These are phyloP conservation scores for Apodemia duryi DNA, from an alignment of 2,888 invertebrate genomes.

Conservation along the genomic window DNA sequence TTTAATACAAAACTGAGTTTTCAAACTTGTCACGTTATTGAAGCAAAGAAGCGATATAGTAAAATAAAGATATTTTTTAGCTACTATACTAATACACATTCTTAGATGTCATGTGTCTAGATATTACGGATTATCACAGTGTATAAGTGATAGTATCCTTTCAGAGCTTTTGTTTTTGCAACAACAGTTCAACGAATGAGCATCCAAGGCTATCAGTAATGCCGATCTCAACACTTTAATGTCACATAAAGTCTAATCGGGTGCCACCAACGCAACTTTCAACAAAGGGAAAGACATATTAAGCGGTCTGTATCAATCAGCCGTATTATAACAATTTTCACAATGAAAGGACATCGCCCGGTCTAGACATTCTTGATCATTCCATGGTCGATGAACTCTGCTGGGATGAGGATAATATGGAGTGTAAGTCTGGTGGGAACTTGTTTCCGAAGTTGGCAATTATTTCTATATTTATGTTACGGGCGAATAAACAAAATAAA, in stretches of 20 bases:
- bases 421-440: background rate
- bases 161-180: background rate
- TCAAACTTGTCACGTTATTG: too few species aligned
- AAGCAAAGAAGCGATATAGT: too few species aligned
- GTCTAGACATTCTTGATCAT: conserved; percentile 20
- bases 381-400: conserved; percentile 26
- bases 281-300: conserved; percentile 20
- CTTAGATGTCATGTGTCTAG: too few species aligned
- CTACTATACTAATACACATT: too few species aligned
- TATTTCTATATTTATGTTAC: background rate
- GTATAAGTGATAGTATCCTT: too few species aligned
- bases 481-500: background rate
- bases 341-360: conserved; percentile 24
- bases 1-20: too few species aligned
- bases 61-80: too few species aligned
- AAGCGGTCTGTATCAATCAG: conserved; percentile 29
- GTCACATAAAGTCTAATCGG: conserved; percentile 12
- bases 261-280: conserved; percentile 17
- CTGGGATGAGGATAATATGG: background rate
- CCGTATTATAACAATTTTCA: conserved; percentile 30
- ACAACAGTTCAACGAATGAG: background rate
- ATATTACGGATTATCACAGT: too few species aligned
- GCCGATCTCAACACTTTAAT: background rate
- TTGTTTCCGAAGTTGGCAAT: background rate
- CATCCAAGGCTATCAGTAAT: background rate